Percentiles rank a stretch among this genome's conserved stretches.
Evolutionary conservation across 2,888 invertebrate genomes (phyloP).

Genomic region (Oasisia sp.): DNA sequence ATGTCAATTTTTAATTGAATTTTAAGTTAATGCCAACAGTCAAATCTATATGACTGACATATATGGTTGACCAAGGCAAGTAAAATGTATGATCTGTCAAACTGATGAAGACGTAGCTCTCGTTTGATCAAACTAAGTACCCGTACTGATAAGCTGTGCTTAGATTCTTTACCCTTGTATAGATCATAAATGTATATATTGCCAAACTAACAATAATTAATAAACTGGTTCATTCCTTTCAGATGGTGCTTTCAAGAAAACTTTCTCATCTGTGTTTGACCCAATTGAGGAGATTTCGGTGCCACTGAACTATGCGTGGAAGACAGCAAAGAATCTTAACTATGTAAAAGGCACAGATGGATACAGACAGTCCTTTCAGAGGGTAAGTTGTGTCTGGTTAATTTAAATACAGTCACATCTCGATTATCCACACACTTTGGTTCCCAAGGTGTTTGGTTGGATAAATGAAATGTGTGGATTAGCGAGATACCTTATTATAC

Average conservation of each 20-base stretch:
- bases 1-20: too few relatives aligned
- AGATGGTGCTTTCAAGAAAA: conserved; percentile 48
- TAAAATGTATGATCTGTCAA: too few relatives aligned
- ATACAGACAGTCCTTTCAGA: conserved; percentile 51
- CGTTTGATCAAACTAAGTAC: too few relatives aligned
- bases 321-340: conserved; percentile 85
- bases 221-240: neutral
- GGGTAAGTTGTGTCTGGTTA: conserved; percentile 45
- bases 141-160: conserved; percentile 18
- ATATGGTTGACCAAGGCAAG: too few relatives aligned
- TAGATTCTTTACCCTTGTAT: conserved; percentile 1
- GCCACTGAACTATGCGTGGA: conserved; percentile 86
- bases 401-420: neutral
- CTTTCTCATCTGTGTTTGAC: conserved; percentile 54
- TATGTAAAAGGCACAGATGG: conserved; percentile 75
- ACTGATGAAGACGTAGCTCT: too few relatives aligned
- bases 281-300: conserved; percentile 73
- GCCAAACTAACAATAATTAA: neutral
- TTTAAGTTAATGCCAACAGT: too few relatives aligned
- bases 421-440: too few relatives aligned
- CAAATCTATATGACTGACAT: too few relatives aligned
- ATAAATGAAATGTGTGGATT: too few relatives aligned
- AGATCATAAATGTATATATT: neutral
- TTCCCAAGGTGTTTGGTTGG: too few relatives aligned
- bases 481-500: too few relatives aligned